phyloP scores from a whole-genome alignment of 1,140 invertebrate genomes.

The Heliconius congener region DNA sequence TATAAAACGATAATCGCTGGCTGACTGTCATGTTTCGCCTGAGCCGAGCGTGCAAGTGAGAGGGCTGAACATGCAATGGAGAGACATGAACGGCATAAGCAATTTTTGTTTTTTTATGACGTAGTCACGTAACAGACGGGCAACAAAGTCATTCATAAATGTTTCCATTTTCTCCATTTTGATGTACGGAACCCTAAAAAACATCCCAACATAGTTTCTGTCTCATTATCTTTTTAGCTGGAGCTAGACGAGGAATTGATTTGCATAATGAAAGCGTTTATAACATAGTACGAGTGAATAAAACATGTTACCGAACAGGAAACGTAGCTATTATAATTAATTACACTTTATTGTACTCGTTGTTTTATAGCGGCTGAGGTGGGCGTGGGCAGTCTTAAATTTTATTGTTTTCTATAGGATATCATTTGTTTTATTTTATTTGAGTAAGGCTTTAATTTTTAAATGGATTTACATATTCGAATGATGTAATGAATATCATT shows the following conservation, averaged over 20 bases:
- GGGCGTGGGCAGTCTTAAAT: constrained; percentile 15
- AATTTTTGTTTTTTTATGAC: too few species aligned
- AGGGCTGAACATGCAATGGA: too few species aligned
- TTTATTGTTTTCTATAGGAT: neutral
- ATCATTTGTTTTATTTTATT: neutral
- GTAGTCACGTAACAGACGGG: too few species aligned
- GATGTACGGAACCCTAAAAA: neutral
- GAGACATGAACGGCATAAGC: too few species aligned
- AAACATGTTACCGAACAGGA: constrained; percentile 41
- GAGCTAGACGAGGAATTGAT: constrained; percentile 36
- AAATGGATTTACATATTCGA: too few species aligned
- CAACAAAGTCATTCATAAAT: too few species aligned
- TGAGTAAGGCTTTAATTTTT: neutral
- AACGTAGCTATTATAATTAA: constrained; percentile 36
- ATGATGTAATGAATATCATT: too few species aligned
- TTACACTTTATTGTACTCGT: constrained; percentile 28
- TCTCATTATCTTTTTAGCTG: constrained; percentile 33
- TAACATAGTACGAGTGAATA: constrained; percentile 30
- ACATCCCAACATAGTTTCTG: neutral
- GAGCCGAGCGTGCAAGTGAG: too few species aligned
- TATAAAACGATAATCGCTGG: too few species aligned
- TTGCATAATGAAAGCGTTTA: constrained; percentile 42
- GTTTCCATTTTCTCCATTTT: too few species aligned
- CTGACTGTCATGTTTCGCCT: too few species aligned
- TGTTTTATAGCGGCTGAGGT: constrained; percentile 25